Evolutionary conservation across 2,888 invertebrate genomes (phyloP), one percentile per base, ranked within the genome.

Genomic region (Drosophila lacicola): DNA sequence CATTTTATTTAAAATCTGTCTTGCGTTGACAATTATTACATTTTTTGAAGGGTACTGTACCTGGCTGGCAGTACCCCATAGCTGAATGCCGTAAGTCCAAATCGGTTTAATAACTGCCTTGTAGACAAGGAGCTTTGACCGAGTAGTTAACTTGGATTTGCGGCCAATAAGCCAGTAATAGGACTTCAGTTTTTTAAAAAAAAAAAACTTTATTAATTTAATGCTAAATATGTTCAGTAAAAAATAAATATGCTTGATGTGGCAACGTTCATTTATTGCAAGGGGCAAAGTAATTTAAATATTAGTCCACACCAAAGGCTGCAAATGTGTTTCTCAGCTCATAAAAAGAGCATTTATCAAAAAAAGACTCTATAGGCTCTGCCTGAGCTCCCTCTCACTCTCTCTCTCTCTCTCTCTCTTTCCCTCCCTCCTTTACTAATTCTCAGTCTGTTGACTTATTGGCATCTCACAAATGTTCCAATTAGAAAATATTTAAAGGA

Each of bases 401-500:
- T 34, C 9, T 41, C 17, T 3, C n/a, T 29, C 8, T 17, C 9
- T 13, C 25, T 14, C 13, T 3, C 4, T 34, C 42, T 37, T 3
- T 17, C 8, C 3, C 6, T 11, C 25, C 33, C 2, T 47, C 4
- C 25, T 19, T 36, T 1, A 51, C 29, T 14, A 34, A 33, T 29
- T 29, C 29, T 29, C 37, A 37, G 6, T 58, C 25, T 55, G 33
- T 61, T 61, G 50, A 41, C 56, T 66, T 47, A 51, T 21, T 66
- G 71, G 58, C 44, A 56, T 72, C 41, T 49, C 37, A 44, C 57
- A 75, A 75, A 60, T 63, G 63, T 50, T 36, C 68, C 78, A 75
- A 78, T 75, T 78, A 78, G 49, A 78, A 67, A 67, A 72, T 72
- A 60, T 37, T 19, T 51, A 44, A 25, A 39, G 39, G 29, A 54